Evolutionary conservation across 1,140 invertebrate genomes (phyloP).

Genomic region (Mamestra configurata): DNA sequence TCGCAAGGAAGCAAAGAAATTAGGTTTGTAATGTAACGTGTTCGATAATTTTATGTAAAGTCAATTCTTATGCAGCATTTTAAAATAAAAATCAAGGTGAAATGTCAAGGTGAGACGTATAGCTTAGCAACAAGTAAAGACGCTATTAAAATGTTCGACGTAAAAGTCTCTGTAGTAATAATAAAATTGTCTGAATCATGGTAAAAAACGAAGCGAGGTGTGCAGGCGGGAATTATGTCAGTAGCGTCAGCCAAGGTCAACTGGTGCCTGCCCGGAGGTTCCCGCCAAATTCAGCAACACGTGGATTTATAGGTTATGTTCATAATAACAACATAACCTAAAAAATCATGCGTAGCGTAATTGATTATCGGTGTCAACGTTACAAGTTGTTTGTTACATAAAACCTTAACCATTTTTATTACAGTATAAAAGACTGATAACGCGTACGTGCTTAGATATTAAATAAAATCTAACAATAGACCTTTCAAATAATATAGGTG

Average conservation of each 20-base stretch:
- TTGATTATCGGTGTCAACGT: neutral
- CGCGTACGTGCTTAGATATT: too few species aligned
- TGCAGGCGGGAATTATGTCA: slow-evolving; percentile 83
- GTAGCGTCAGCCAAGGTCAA: slow-evolving; percentile 84
- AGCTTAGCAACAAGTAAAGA: slow-evolving; percentile 21
- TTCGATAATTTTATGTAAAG: neutral
- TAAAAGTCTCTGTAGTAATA: slow-evolving; percentile 53
- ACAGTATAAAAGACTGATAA: neutral
- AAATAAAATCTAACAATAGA: neutral
- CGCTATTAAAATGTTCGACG: slow-evolving; percentile 15
- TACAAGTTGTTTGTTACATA: neutral
- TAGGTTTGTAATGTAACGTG: neutral
- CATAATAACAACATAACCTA: slow-evolving; percentile 38
- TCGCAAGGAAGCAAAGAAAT: neutral
- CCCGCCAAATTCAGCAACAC: slow-evolving; percentile 77
- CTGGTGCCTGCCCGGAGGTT: slow-evolving; percentile 69
- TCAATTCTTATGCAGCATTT: neutral
- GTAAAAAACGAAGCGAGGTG: slow-evolving; percentile 66
- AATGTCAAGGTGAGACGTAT: slow-evolving; percentile 37
- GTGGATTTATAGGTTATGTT: slow-evolving; percentile 46
- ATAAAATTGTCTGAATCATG: slow-evolving; percentile 60
- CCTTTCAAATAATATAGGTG: neutral
- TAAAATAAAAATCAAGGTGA: slow-evolving; percentile 37
- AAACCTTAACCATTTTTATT: neutral
- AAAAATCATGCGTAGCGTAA: neutral